A percentile compares a stretch with the other conserved stretches of the same genome.
phyloP scores from a whole-genome alignment of 2,797 vertebrate species.

The Coluber constrictor region DNA sequence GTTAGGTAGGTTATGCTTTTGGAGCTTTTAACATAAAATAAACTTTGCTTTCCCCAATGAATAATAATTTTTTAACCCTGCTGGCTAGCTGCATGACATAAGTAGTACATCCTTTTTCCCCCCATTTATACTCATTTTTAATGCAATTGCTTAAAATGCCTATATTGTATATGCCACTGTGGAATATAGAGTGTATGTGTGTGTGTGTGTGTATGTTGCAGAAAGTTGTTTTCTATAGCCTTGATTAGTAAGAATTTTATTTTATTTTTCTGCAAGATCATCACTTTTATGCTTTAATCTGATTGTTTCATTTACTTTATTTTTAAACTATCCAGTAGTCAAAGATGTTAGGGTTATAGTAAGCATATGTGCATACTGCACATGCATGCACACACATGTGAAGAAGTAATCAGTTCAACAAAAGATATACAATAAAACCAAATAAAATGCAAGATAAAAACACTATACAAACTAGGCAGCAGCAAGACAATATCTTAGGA shows the following conservation, averaged over 20 bases:
- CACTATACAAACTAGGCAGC: not conserved
- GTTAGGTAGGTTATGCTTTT: constrained; percentile 79
- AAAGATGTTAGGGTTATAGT: not conserved
- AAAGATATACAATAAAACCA: not conserved
- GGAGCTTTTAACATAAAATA: accelerated
- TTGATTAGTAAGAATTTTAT: not conserved
- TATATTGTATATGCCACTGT: not conserved
- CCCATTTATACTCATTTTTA: not conserved
- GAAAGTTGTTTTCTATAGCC: not conserved
- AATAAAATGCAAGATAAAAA: not conserved
- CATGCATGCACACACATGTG: not conserved
- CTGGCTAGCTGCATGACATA: not conserved
- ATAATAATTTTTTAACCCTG: not conserved
- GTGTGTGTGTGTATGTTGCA: not conserved
- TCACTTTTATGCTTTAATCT: not conserved
- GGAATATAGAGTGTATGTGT: not conserved
- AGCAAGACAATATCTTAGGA: not conserved
- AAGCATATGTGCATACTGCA: not conserved
- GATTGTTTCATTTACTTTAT: not conserved
- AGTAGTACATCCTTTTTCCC: not conserved
- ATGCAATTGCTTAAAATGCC: not conserved
- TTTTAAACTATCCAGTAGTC: not conserved
- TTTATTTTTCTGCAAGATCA: not conserved
- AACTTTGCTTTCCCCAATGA: constrained; percentile 7
- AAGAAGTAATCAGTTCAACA: not conserved